Percentiles rank a stretch among this genome's conserved stretches.
Conservation (phyloP, 2,888 invertebrate species). For the Leptinotarsa peninsularis region DNA sequence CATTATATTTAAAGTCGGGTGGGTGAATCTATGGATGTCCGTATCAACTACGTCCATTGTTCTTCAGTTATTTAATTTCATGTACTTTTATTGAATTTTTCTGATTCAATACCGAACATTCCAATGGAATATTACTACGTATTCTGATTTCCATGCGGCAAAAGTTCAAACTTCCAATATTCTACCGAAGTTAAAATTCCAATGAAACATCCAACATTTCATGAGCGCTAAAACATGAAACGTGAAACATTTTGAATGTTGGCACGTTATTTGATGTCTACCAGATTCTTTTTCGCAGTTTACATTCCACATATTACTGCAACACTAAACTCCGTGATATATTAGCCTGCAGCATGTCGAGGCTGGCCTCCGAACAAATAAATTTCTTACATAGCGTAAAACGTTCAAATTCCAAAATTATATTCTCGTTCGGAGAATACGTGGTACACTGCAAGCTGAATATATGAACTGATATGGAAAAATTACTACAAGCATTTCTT, state of each 20-base stretch:
- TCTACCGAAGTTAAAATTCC: neutral
- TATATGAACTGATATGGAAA: constrained; percentile 12
- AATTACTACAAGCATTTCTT: neutral
- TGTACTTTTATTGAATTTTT: no score
- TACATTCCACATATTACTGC: constrained; percentile 26
- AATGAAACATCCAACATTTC: neutral
- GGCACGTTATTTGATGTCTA: constrained; percentile 20
- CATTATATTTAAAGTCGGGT: no score
- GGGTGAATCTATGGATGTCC: no score
- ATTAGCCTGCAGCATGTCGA: constrained; percentile 28
- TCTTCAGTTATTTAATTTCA: no score
- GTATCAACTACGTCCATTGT: no score
- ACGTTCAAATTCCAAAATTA: constrained; percentile 27
- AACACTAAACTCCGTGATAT: constrained; percentile 23
- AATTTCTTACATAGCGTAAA: constrained; percentile 27
- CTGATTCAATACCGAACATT: no score
- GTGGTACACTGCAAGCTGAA: neutral
- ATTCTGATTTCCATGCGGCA: neutral
- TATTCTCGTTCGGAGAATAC: constrained; percentile 16
- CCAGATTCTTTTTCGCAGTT: constrained; percentile 21
- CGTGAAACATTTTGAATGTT: constrained; percentile 9
- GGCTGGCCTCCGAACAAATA: constrained; percentile 23
- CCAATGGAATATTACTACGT: neutral
- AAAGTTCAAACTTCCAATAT: neutral
- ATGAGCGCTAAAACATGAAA: neutral